These are phyloP conservation scores for Thamnophis sirtalis DNA, from an alignment of 2,113 vertebrate species.

Conservation along the genomic window DNA sequence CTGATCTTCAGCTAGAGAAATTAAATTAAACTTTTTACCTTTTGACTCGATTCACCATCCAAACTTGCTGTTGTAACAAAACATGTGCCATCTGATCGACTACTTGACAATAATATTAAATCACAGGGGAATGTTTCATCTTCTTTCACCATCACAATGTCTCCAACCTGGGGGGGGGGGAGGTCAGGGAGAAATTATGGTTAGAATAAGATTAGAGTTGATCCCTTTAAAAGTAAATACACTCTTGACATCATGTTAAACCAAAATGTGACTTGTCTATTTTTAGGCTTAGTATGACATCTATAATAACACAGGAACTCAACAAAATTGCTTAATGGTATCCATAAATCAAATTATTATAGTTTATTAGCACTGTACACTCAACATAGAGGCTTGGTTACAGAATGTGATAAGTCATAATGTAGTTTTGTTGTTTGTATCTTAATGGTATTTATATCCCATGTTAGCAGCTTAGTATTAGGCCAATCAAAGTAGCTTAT, in stretches of 20 bases:
- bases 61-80: slow-evolving; percentile 94
- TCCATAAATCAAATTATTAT: background rate
- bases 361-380: background rate
- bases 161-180: slow-evolving; percentile 81
- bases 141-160: slow-evolving; percentile 90
- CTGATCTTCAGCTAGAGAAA: background rate
- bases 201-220: background rate
- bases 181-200: background rate
- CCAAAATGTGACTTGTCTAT: background rate
- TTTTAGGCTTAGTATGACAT: background rate
- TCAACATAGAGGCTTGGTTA: background rate
- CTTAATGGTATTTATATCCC: background rate
- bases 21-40: slow-evolving; percentile 66
- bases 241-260: background rate
- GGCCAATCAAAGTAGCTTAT: background rate
- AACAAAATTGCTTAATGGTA: background rate
- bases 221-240: background rate
- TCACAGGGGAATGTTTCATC: slow-evolving; percentile 95
- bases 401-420: background rate
- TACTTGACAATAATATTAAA: slow-evolving; percentile 89
- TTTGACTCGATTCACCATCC: slow-evolving; percentile 96
- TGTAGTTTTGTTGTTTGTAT: background rate
- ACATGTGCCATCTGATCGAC: slow-evolving; percentile 88
- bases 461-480: background rate
- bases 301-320: background rate